Evolutionary conservation across 2,888 invertebrate species (phyloP).

Genomic region (Cheilosia pagana): DNA sequence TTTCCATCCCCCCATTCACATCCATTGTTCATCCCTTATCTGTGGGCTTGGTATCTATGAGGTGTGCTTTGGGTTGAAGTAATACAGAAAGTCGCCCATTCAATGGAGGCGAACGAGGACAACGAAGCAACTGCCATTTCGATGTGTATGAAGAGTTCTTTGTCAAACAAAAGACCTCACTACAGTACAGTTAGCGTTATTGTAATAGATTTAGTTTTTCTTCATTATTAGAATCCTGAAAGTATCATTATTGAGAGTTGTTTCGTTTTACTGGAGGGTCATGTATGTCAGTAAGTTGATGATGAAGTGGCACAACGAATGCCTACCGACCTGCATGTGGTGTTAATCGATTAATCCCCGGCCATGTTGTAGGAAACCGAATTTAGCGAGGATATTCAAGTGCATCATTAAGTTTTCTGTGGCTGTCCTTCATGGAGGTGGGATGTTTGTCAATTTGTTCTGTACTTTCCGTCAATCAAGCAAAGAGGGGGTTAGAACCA

Average conservation of each 20-base stretch:
- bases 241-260: conserved; percentile 4
- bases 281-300: conserved; percentile 11
- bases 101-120: too few relatives aligned
- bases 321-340: background rate
- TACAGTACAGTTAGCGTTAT: too few relatives aligned
- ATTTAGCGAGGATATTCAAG: background rate
- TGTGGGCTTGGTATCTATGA: background rate
- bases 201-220: background rate
- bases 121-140: background rate
- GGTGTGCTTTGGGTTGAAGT: too few relatives aligned
- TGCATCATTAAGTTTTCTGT: conserved; percentile 24
- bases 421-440: background rate
- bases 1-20: background rate
- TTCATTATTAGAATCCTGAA: background rate
- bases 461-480: conserved; percentile 42
- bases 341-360: conserved; percentile 3
- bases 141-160: background rate
- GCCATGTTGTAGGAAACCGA: background rate
- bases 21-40: conserved; percentile 6
- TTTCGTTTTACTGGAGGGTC: background rate
- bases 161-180: background rate
- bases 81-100: too few relatives aligned
- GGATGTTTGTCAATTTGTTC: conserved; percentile 20
- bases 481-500: conserved; percentile 7
- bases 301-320: conserved; percentile 21